These are phyloP conservation scores for Tuta absoluta DNA, from an alignment of 2,888 invertebrate genomes.

Conservation along the genomic window DNA sequence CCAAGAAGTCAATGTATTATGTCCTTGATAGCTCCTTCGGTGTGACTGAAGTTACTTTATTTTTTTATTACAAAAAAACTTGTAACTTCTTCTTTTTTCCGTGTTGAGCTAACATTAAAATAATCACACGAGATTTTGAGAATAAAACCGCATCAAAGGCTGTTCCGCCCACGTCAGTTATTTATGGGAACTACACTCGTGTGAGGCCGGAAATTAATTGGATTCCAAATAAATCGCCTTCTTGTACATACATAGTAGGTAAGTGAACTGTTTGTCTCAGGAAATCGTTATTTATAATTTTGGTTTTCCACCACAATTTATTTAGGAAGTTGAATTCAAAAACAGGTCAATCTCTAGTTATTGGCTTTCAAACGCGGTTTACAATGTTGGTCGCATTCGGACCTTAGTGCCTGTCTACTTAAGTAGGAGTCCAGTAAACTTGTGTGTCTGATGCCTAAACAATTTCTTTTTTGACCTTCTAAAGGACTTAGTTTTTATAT, in stretches of 20 bases:
- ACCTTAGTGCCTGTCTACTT: no score
- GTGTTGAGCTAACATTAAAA: constrained; percentile 27
- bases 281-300: neutral
- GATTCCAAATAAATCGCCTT: constrained; percentile 61
- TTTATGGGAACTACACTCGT: constrained; percentile 55
- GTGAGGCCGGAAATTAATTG: constrained; percentile 69
- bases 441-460: no score
- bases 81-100: constrained; percentile 17
- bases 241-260: neutral
- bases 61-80: neutral
- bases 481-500: no score
- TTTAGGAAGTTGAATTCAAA: no score
- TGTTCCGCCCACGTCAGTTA: constrained; percentile 53
- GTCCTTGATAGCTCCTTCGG: constrained; percentile 29
- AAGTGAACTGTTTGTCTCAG: neutral
- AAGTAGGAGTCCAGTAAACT: no score
- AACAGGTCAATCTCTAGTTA: no score
- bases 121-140: constrained; percentile 33
- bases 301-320: no score
- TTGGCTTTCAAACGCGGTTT: no score
- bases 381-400: no score
- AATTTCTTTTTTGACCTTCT: no score
- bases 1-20: constrained; percentile 27
- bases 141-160: constrained; percentile 57
- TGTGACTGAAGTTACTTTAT: constrained; percentile 27